Base-by-base conservation (phyloP, 2,888 invertebrate genomes). In the Papilio gigon region DNA sequence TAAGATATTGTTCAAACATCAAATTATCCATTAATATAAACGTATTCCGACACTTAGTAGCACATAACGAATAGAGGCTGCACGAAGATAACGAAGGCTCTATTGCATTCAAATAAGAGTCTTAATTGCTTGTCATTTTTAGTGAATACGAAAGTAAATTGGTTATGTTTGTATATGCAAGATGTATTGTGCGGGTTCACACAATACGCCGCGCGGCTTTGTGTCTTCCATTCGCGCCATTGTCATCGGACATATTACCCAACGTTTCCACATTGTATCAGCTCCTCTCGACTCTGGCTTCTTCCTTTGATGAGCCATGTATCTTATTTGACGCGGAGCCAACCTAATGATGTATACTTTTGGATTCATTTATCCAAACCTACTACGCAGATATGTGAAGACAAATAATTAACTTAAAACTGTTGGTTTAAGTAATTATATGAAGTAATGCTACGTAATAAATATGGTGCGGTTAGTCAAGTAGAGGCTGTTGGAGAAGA, bases 181-280 rank as follows among this genome's bases (percentile, higher is more conserved):
- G 88, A 86, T 87, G 87, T 89, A 89, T 90, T 90, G 90, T 90
- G 85, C 80, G 84, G 84, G 84, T 83, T 87, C 87, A 87, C 83
- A 90, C 89, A 90, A 90, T 89, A 84, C 88, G 81, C 78, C 81
- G 82, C 81, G 83, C 80, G 86, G 89, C 89, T 90, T 90, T 91
- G 90, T 90, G 85, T 66, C 85, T 83, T 83, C 85, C 84, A 83
- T 87, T 88, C 86, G 84, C 85, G 82, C 87, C 84, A 90, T 90
- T 90, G 90, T 90, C 84, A 83, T 83, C 84, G 84, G 89, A 89
- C 89, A 88, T 90, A 90, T 90, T 90, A 90, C 88, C 86, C 85
- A 89, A 88, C 86, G 88, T 88, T 85, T 85, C 84, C 84, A 88
- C 88, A 88, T 88, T 89, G 89, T 89, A 86, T 85, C 86, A 84